Percentiles rank a stretch among this genome's conserved stretches.
Conservation (phyloP, 37 sponge, comb jelly and placozoan species). For the Hormiphora californensis region DNA sequence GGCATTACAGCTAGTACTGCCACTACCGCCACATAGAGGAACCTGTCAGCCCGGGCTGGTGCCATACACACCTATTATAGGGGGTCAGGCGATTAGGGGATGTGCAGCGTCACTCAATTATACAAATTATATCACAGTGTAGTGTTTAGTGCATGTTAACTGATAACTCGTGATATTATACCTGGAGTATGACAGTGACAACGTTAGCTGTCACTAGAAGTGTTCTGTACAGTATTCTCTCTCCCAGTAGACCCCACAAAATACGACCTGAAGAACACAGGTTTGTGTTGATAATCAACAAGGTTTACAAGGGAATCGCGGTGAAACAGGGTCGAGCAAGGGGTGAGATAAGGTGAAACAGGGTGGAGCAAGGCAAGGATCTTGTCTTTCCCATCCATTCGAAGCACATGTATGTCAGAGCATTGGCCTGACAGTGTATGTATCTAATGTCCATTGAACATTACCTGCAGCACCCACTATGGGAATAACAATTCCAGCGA, state of each 20-base stretch:
- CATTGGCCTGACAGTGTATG: too few relatives aligned
- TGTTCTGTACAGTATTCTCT: not conserved
- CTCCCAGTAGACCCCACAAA: constrained; percentile 7
- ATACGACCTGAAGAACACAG: not conserved
- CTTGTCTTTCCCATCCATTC: too few relatives aligned
- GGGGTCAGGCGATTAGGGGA: not conserved
- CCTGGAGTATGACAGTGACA: not conserved
- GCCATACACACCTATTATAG: not conserved
- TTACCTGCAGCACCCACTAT: not conserved
- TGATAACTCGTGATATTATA: not conserved
- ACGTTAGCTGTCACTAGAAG: not conserved
- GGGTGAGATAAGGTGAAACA: too few relatives aligned
- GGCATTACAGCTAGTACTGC: constrained; percentile 19
- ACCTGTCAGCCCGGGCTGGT: not conserved
- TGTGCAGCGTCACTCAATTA: not conserved
- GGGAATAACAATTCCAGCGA: constrained; percentile 10
- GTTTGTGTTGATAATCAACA: not conserved
- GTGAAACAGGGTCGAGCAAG: too few relatives aligned
- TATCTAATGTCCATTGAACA: too few relatives aligned
- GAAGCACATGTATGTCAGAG: too few relatives aligned
- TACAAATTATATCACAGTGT: too few relatives aligned
- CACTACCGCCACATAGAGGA: not conserved
- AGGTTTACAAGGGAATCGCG: too few relatives aligned
- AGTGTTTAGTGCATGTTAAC: too few relatives aligned
- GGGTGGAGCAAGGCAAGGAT: too few relatives aligned